These are phyloP conservation scores for Kryptolebias ocellatus DNA, from an alignment of 2,797 vertebrate species.

Conservation along the genomic window DNA sequence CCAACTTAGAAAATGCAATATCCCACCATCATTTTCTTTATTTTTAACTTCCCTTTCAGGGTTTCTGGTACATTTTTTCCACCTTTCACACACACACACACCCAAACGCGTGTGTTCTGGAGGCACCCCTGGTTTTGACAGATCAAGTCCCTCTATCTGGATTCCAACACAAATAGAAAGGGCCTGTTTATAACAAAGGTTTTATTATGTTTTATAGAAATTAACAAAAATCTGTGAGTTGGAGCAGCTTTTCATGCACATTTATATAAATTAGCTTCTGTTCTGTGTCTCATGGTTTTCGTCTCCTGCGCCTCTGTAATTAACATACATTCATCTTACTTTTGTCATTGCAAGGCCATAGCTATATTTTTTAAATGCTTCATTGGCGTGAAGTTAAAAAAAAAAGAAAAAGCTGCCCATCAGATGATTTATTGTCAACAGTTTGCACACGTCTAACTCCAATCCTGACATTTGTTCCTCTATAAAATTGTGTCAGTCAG, in stretches of 20 bases:
- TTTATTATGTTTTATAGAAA: constrained; percentile 44
- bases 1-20: too few species aligned
- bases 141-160: too few species aligned
- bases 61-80: too few species aligned
- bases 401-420: constrained; percentile 14
- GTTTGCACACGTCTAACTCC: constrained; percentile 43
- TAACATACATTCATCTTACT: constrained; percentile 39
- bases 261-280: constrained; percentile 4
- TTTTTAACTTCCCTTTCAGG: too few species aligned
- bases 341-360: constrained; percentile 24
- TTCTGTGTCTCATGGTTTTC: constrained; percentile 11
- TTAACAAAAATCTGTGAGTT: constrained; percentile 12
- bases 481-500: constrained; percentile 62
- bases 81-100: too few species aligned
- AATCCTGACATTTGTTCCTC: constrained; percentile 59
- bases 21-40: too few species aligned
- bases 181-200: constrained; percentile 31
- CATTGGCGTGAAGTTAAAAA: background rate
- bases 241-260: constrained; percentile 1
- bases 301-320: constrained; percentile 18
- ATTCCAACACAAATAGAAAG: constrained; percentile 56
- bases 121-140: too few species aligned
- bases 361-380: constrained; percentile 31
- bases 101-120: too few species aligned
- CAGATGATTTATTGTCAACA: constrained; percentile 49